phyloP scores from a whole-genome alignment of 1,140 invertebrate species.

The Augochlora pura region DNA sequence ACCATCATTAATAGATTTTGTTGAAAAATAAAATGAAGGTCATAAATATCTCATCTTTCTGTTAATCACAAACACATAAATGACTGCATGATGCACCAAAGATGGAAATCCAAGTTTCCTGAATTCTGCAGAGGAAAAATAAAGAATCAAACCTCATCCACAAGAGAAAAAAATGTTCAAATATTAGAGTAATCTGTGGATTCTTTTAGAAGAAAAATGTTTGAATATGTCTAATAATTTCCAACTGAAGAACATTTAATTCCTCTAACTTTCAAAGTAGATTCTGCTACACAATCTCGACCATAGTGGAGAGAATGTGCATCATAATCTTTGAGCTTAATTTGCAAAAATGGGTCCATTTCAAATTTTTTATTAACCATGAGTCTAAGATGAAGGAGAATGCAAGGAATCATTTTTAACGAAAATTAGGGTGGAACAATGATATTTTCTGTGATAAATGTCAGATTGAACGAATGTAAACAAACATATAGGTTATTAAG shows the following conservation, averaged over 20 bases:
- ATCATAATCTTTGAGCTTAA: constrained; percentile 82
- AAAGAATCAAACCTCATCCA: neutral
- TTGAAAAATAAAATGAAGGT: constrained; percentile 8
- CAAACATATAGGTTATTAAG: constrained; percentile 80
- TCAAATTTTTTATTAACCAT: constrained; percentile 81
- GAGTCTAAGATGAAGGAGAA: constrained; percentile 73
- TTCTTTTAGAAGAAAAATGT: constrained; percentile 31
- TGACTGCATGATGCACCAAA: constrained; percentile 12
- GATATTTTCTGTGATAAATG: constrained; percentile 82
- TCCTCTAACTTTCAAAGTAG: constrained; percentile 14
- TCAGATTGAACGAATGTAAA: constrained; percentile 82
- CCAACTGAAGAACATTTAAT: constrained; percentile 33
- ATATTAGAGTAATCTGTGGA: constrained; percentile 40
- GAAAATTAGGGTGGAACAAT: constrained; percentile 80
- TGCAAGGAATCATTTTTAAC: constrained; percentile 77
- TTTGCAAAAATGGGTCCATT: constrained; percentile 89
- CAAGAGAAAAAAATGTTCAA: constrained; percentile 45
- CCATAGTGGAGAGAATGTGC: constrained; percentile 44
- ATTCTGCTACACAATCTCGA: constrained; percentile 34
- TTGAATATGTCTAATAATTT: constrained; percentile 25
- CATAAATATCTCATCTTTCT: constrained; percentile 9
- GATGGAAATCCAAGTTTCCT: neutral
- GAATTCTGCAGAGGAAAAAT: neutral
- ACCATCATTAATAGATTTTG: constrained; percentile 24
- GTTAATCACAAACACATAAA: constrained; percentile 24